These are phyloP conservation scores for Gavia stellata DNA, from an alignment of 2,113 vertebrate species.

Conservation along the genomic window DNA sequence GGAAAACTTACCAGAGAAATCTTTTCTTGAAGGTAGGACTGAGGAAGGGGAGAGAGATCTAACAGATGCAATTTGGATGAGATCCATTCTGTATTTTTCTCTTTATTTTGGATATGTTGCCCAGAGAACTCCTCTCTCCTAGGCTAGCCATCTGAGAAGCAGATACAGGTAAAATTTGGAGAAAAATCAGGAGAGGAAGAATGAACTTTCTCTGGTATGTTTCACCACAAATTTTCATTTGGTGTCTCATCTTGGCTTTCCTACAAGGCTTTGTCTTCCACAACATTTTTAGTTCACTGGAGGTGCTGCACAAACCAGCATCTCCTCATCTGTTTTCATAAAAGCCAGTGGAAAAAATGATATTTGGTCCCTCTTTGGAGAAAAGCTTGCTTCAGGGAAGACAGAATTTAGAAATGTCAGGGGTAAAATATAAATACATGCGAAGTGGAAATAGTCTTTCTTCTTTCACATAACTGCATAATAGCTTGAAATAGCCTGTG, in stretches of 20 bases:
- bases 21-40: not conserved
- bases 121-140: not conserved
- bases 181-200: not conserved
- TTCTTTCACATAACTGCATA: not conserved
- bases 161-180: not conserved
- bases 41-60: not conserved
- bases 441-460: conserved; percentile 21
- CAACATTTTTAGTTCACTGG: not conserved
- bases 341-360: not conserved
- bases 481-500: not conserved
- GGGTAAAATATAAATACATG: conserved; percentile 8
- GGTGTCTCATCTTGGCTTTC: not conserved
- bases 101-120: not conserved
- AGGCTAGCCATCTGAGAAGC: not conserved
- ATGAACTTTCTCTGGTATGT: not conserved
- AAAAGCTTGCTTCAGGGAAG: not conserved
- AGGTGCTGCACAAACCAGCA: not conserved
- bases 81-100: not conserved
- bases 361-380: not conserved
- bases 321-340: not conserved
- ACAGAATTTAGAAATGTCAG: conserved; percentile 13
- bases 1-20: not conserved
- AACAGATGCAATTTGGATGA: not conserved
- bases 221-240: not conserved
- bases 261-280: not conserved